Evolutionary conservation across 2,797 vertebrate genomes (phyloP).

Genomic region (Choloepus didactylus): DNA sequence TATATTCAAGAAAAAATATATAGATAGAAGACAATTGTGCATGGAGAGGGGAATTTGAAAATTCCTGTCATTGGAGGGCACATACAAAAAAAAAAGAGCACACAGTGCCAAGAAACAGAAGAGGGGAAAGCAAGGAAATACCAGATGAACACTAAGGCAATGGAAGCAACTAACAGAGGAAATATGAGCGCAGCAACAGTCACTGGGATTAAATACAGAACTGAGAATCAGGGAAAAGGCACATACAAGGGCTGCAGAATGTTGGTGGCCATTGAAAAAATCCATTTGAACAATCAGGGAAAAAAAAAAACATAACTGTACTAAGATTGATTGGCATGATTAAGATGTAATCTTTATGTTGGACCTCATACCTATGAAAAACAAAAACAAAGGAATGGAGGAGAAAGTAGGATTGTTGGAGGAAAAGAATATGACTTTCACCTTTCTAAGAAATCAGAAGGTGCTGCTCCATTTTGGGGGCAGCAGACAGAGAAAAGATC

Average conservation of each 20-base stretch:
- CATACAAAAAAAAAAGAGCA: background rate
- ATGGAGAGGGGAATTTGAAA: background rate
- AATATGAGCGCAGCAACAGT: background rate
- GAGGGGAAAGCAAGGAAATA: background rate
- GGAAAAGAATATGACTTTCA: background rate
- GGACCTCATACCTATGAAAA: background rate
- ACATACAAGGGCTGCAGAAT: background rate
- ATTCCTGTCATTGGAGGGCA: background rate
- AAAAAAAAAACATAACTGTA: background rate
- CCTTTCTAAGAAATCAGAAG: background rate
- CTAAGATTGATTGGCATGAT: background rate
- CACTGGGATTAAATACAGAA: background rate
- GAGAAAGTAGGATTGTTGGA: background rate
- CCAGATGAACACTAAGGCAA: background rate
- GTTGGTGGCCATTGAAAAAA: background rate
- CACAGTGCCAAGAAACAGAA: background rate
- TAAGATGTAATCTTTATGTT: background rate
- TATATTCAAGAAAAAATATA: background rate
- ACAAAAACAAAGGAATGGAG: background rate
- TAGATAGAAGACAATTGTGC: background rate
- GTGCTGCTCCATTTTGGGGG: background rate
- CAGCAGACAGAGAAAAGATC: background rate
- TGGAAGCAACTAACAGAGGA: background rate
- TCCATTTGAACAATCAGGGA: background rate
- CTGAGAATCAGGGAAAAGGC: background rate